Evolutionary conservation across 2,113 vertebrate genomes (phyloP), one percentile per base, ranked within the genome.

Genomic region (Sterrhoptilus dennistouni): DNA sequence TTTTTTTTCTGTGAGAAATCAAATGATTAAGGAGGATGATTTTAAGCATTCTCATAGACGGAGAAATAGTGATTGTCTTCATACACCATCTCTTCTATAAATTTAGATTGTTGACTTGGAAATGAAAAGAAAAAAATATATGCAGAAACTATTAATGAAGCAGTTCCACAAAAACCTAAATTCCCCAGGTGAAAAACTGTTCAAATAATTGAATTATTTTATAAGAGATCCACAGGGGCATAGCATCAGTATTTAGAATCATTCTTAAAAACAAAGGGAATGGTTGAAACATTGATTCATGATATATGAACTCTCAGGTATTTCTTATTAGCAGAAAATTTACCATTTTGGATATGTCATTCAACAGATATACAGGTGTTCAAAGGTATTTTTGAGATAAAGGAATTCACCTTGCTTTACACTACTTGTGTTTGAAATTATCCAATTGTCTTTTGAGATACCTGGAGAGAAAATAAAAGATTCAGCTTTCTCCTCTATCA

Each of bases 231-330:
- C 28, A 44, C 5, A 22, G 20, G 8, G 19, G 0, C 40, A 45
- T 42, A 56, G 20, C 14, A 88, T 59, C n/a, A 83, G 45, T 66
- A 61, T 64, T 84, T 69, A 28, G 24, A 90, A 45, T 53, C 1
- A 75, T 74, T 88, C 50, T 82, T 85, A 40, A 78, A 92, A 87
- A 72, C 8, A 57, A 90, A 74, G 19, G 5, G n/a, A 88, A 33
- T 0, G 0, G 4, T 6, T 69, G 49, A 74, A 65, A 47, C 3
- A 11, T 17, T 56, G 33, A 59, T 59, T 33, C 44, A 38, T 52
- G 14, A 29, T 54, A 60, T 65, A 21, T 36, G 28, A 65, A 33
- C 19, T 25, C 16, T 49, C 40, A 44, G 12, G 7, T 81, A 83
- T 47, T 75, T 74, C 28, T 60, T 53, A 57, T 36, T 66, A 85